Percentiles rank a stretch among this genome's conserved stretches.
These are phyloP conservation scores for Ceratina australensis DNA, from an alignment of 1,140 invertebrate species.

Conservation along the genomic window DNA sequence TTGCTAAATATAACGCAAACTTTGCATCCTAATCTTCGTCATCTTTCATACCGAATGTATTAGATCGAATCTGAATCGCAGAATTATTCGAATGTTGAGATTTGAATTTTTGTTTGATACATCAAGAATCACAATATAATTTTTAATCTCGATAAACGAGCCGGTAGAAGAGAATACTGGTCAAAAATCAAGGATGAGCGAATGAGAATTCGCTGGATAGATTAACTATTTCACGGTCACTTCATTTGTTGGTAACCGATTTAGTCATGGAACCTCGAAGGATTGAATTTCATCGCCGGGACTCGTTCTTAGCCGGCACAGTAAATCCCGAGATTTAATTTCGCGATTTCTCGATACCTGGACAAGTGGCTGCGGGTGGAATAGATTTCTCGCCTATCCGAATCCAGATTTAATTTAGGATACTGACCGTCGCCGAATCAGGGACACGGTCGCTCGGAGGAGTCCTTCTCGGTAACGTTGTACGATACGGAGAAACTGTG, in stretches of 20 bases:
- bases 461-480: conserved; percentile 21
- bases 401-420: conserved; percentile 50
- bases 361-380: conserved; percentile 7
- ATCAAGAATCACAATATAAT: not conserved
- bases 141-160: not conserved
- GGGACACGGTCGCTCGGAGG: conserved; percentile 23
- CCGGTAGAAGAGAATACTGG: not conserved
- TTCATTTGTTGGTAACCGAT: not conserved
- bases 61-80: no score
- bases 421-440: not conserved
- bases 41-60: no score
- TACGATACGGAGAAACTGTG: conserved; percentile 29
- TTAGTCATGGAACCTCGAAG: not conserved
- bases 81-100: no score
- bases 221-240: not conserved
- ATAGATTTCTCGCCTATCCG: conserved; percentile 43
- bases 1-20: no score
- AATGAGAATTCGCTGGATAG: conserved; percentile 9
- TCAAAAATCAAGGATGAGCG: conserved; percentile 1
- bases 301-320: no score
- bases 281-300: not conserved
- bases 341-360: not conserved
- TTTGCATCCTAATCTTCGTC: no score
- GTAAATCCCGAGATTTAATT: conserved; percentile 37
- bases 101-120: no score